Base-by-base conservation (phyloP, 2,888 invertebrate genomes). In the Sycophila texana region DNA sequence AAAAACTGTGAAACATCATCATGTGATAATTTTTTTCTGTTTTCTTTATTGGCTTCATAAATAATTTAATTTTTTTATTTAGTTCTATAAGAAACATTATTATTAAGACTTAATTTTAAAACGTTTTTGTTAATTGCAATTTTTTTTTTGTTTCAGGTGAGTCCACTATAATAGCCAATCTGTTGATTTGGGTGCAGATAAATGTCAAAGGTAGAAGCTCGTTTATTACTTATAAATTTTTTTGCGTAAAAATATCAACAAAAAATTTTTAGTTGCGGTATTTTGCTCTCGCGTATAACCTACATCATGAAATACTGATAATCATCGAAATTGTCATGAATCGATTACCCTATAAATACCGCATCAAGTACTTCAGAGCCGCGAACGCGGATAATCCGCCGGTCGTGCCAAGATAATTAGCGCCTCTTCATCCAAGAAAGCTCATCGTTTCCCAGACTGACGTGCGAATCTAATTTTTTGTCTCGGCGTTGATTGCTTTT, bases 401-500 rank as follows among this genome's bases (percentile, higher is more conserved):
- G 16, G 12, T 63, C 14, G 57, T 49, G 20, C n/a, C 60, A 49
- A 30, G 74, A 68, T 58, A 70, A 79, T 79, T 79, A 79, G 70
- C 65, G 53, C n/a, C 57, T 22, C 30, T 26, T 72, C 60, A 7
- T 74, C 61, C 22, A 7, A 5, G 10, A 13, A 18, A 2, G n/a
- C 53, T 47, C 61, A 26, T 51, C 51, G 51, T 51, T 14, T 14
- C 30, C 20, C 61, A 39, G 67, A 61, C 51, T 49, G 73, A 30
- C 55, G 55, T 18, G 67, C 53, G 30, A 53, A 49, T 55, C 10
- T 70, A 1, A 71, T 70, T 74, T 68, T 74, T 47, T 51, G 67
- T 22, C 18, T 26, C 18, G 30, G 18, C 74, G n/a, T n/a, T n/a
- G 79, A 74, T 74, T 79, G 79, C 74, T 79, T 79, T 79, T 70